These are phyloP conservation scores for Tenthredo livida DNA, from an alignment of 2,888 invertebrate genomes.

Conservation along the genomic window DNA sequence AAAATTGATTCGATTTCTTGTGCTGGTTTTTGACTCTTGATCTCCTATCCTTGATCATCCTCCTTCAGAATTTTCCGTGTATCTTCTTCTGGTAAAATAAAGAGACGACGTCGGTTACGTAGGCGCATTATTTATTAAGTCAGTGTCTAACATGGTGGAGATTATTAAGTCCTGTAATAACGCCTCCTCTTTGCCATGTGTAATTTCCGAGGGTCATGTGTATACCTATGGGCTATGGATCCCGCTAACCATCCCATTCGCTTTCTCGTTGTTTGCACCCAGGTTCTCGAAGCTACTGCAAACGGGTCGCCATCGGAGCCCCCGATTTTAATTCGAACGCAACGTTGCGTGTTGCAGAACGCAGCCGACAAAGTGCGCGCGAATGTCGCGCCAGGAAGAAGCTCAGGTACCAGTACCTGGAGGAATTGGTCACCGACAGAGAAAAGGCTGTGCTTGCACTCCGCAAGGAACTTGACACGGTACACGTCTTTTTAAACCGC, in stretches of 20 bases:
- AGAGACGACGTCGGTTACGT: not conserved
- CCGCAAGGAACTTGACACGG: conserved; percentile 94
- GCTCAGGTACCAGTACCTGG: conserved; percentile 96
- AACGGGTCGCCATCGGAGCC: conserved; percentile 44
- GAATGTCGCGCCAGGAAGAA: conserved; percentile 98
- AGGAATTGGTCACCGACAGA: conserved; percentile 95
- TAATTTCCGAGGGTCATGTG: conserved; percentile 24
- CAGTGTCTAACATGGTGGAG: not conserved
- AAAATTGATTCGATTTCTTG: not conserved
- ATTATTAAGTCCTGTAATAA: not conserved
- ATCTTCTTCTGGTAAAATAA: not conserved
- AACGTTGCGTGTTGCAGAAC: conserved; percentile 82
- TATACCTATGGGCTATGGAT: conserved; percentile 49
- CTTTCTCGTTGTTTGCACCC: conserved; percentile 49
- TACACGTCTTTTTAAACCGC: conserved; percentile 71
- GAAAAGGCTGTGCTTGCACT: conserved; percentile 95
- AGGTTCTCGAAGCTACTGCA: conserved; percentile 52
- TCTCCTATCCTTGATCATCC: not conserved
- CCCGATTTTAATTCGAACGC: conserved; percentile 52
- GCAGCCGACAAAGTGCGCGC: conserved; percentile 97
- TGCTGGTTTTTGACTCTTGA: not conserved
- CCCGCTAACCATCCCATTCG: conserved; percentile 52
- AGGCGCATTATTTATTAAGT: not conserved
- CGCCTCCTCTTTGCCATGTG: not conserved
- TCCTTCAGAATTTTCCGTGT: not conserved